Evolutionary conservation across 1,140 invertebrate genomes (phyloP).

Genomic region (Ips typographus): DNA sequence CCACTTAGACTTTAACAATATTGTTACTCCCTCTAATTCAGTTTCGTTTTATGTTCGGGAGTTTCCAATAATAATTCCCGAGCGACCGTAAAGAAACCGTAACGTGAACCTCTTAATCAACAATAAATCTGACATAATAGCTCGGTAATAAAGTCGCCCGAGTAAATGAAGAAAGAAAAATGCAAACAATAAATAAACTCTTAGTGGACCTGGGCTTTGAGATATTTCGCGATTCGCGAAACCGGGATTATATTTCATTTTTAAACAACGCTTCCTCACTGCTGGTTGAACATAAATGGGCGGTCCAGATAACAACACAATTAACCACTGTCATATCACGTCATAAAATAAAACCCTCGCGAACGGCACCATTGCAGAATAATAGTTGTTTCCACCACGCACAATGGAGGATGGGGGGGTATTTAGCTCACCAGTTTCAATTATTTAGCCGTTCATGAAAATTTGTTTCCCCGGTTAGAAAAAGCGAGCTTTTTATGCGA

Average conservation of each 20-base stretch:
- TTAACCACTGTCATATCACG: constrained; percentile 30
- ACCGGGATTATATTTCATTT: constrained; percentile 25
- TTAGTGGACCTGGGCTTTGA: constrained; percentile 6
- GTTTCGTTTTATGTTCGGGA: constrained; percentile 8
- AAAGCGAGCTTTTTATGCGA: no score
- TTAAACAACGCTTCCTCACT: constrained; percentile 19
- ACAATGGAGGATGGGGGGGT: not conserved
- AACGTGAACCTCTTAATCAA: constrained; percentile 15
- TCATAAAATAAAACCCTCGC: constrained; percentile 25
- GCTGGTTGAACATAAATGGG: constrained; percentile 26
- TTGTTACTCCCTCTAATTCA: constrained; percentile 9
- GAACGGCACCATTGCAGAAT: constrained; percentile 8
- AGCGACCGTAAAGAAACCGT: constrained; percentile 9
- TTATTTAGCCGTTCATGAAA: not conserved
- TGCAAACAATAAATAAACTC: constrained; percentile 24
- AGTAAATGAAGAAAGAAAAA: constrained; percentile 20
- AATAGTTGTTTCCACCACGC: constrained; percentile 1
- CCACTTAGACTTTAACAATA: constrained; percentile 5
- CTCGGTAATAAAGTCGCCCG: constrained; percentile 17
- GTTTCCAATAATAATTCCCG: constrained; percentile 11
- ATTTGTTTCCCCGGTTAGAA: no score
- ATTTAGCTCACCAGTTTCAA: not conserved
- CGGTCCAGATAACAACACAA: constrained; percentile 24
- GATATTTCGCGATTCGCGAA: constrained; percentile 13
- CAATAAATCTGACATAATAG: constrained; percentile 28